Evolutionary conservation across 1,140 invertebrate genomes (phyloP).

Genomic region (Procambarus clarkii): DNA sequence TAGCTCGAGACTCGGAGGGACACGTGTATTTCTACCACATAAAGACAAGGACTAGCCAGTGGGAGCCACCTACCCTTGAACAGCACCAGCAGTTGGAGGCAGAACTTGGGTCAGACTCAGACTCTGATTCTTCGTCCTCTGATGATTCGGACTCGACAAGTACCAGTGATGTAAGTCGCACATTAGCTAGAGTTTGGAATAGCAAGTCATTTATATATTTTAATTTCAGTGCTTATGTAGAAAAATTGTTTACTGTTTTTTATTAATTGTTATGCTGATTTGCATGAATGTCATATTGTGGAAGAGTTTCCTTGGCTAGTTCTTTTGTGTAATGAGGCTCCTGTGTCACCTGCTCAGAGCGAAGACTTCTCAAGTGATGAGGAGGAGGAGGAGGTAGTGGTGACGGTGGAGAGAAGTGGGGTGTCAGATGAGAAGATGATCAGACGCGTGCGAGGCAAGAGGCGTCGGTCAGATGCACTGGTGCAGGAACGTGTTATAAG

Average conservation of each 20-base stretch:
- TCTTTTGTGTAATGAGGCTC: constrained; percentile 56
- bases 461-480: constrained; percentile 74
- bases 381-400: constrained; percentile 75
- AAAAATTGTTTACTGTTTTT: constrained; percentile 40
- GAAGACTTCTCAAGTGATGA: constrained; percentile 72
- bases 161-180: constrained; percentile 63
- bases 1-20: constrained; percentile 86
- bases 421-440: constrained; percentile 75
- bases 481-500: constrained; percentile 72
- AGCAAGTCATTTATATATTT: constrained; percentile 20
- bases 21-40: constrained; percentile 94
- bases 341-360: constrained; percentile 65
- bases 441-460: constrained; percentile 78
- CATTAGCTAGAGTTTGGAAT: background rate
- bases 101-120: constrained; percentile 59
- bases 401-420: constrained; percentile 76
- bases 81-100: constrained; percentile 49
- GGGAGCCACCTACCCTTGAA: constrained; percentile 84
- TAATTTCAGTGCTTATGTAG: constrained; percentile 45
- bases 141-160: constrained; percentile 70
- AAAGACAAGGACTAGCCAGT: constrained; percentile 88
- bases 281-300: constrained; percentile 64
- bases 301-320: constrained; percentile 62
- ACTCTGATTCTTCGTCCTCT: constrained; percentile 67
- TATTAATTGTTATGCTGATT: constrained; percentile 49